phyloP scores from a whole-genome alignment of 2,888 invertebrate genomes.

The Heliconius aoede region DNA sequence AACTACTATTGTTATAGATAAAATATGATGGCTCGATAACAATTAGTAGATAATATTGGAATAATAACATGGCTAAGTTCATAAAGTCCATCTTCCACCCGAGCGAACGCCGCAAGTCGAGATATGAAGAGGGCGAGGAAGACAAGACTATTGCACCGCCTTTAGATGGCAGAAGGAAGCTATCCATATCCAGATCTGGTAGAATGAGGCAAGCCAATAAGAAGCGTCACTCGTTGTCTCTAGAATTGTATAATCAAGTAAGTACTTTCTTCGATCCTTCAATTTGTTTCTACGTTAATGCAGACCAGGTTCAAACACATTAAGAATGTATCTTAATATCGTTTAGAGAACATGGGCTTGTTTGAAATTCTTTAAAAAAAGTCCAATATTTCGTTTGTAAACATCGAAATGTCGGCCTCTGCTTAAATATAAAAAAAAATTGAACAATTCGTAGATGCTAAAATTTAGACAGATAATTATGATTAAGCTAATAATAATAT shows the following conservation, averaged over 20 bases:
- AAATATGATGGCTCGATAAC: slow-evolving; percentile 20
- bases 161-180: slow-evolving; percentile 66
- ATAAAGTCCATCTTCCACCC: slow-evolving; percentile 73
- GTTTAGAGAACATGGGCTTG: too few relatives aligned
- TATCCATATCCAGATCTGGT: slow-evolving; percentile 85
- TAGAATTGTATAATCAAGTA: slow-evolving; percentile 81
- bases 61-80: slow-evolving; percentile 70
- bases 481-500: neutral
- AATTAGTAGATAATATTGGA: slow-evolving; percentile 2
- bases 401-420: too few relatives aligned
- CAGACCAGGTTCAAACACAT: too few relatives aligned
- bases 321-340: too few relatives aligned
- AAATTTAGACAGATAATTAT: slow-evolving; percentile 2
- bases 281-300: neutral
- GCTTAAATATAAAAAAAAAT: too few relatives aligned
- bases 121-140: slow-evolving; percentile 63
- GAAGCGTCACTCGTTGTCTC: slow-evolving; percentile 78
- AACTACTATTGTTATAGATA: slow-evolving; percentile 17
- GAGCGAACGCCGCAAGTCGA: slow-evolving; percentile 60
- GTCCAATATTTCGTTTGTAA: too few relatives aligned
- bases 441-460: neutral
- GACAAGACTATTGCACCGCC: slow-evolving; percentile 60
- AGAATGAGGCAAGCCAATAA: slow-evolving; percentile 83
- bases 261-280: slow-evolving; percentile 44
- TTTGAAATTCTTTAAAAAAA: too few relatives aligned